Conservation (phyloP, 2,888 invertebrate species). For the Podabrus alpinus region DNA sequence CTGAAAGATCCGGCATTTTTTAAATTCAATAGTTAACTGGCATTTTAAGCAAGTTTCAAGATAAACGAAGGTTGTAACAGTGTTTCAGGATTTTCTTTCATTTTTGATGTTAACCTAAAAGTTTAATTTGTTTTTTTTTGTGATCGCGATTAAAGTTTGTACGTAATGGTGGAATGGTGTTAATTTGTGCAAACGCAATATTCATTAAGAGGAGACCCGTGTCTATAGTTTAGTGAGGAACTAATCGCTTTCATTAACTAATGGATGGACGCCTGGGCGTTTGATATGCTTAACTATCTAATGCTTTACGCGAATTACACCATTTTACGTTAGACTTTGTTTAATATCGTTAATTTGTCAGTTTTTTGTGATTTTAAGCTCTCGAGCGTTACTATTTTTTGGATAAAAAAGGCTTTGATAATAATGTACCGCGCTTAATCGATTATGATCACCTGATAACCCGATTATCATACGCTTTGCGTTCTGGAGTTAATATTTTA, state of each 20-base stretch:
- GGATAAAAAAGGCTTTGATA: neutral
- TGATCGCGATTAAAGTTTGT: neutral
- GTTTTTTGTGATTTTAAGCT: neutral
- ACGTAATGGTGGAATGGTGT: neutral
- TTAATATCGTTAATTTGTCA: neutral
- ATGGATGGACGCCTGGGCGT: conserved; percentile 17
- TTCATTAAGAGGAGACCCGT: conserved; percentile 4
- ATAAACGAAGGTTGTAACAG: neutral
- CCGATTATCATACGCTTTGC: neutral
- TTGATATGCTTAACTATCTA: conserved; percentile 22
- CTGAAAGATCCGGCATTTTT: neutral
- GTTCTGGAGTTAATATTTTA: neutral
- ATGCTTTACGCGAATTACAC: conserved; percentile 21
- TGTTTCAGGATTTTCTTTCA: neutral
- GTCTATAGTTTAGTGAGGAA: conserved; percentile 9
- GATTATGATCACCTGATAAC: neutral
- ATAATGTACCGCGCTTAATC: neutral
- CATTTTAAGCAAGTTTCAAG: neutral
- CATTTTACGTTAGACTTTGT: conserved; percentile 5
- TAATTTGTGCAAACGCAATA: neutral
- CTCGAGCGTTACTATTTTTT: neutral
- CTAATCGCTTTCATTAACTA: conserved; percentile 28
- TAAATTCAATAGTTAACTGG: neutral
- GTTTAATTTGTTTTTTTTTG: neutral
- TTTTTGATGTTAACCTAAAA: neutral